Evolutionary conservation across 37 sponge, comb jelly and placozoan genomes (phyloP).

Genomic region (Eunapius fragilis): DNA sequence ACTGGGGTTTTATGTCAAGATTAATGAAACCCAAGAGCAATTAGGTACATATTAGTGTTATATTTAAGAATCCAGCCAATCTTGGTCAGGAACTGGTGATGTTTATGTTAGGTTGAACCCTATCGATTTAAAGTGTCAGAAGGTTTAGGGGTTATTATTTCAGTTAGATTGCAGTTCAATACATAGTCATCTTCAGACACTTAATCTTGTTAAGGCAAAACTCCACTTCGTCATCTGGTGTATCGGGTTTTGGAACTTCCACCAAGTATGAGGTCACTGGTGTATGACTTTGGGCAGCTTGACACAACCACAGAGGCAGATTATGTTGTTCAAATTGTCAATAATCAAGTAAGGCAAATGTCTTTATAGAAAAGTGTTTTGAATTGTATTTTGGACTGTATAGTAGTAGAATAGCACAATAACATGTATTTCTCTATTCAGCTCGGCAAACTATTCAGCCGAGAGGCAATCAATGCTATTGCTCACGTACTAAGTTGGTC

Average conservation of each 20-base stretch:
- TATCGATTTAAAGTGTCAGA: no score
- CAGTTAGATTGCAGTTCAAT: no score
- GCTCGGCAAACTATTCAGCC: not conserved
- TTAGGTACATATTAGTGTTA: constrained; percentile 41
- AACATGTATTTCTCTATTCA: not conserved
- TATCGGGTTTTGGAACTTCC: constrained; percentile 83
- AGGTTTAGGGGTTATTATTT: no score
- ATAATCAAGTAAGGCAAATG: constrained; percentile 32
- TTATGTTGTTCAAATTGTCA: constrained; percentile 65
- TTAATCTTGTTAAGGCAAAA: constrained; percentile 21
- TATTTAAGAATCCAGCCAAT: not conserved
- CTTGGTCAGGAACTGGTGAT: no score
- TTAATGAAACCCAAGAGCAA: constrained; percentile 57
- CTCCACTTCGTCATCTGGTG: constrained; percentile 83
- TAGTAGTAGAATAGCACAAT: not conserved
- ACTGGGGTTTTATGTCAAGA: constrained; percentile 82
- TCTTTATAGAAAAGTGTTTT: not conserved
- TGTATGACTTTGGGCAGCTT: constrained; percentile 88
- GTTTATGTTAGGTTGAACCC: no score
- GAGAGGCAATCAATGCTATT: constrained; percentile 12
- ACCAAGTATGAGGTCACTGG: constrained; percentile 75
- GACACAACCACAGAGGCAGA: constrained; percentile 40
- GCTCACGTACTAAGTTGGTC: constrained; percentile 57
- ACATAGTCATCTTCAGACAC: no score
- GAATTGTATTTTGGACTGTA: not conserved